A percentile compares a stretch with the other conserved stretches of the same genome.
Evolutionary conservation across 2,888 invertebrate genomes (phyloP).

Genomic region (Bombylius discolor): DNA sequence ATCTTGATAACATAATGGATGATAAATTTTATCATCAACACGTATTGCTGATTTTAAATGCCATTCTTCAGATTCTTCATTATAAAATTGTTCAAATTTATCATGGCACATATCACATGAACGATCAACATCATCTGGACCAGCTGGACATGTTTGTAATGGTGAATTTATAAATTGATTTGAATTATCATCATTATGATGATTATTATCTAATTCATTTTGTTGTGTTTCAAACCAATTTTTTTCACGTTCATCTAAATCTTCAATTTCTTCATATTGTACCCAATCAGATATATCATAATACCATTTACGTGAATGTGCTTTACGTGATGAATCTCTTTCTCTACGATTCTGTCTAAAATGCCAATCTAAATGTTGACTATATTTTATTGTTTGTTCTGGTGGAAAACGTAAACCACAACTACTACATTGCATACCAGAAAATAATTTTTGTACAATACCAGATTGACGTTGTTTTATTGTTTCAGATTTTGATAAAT

Average conservation of each 20-base stretch:
- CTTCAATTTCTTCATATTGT: constrained; percentile 87
- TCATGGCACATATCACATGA: constrained; percentile 85
- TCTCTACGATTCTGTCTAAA: constrained; percentile 86
- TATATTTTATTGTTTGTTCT: constrained; percentile 78
- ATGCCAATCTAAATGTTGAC: constrained; percentile 97
- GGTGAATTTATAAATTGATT: constrained; percentile 42
- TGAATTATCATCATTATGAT: constrained; percentile 43
- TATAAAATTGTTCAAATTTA: constrained; percentile 86
- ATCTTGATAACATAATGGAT: constrained; percentile 83
- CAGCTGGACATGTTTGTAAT: constrained; percentile 60
- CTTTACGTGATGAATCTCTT: constrained; percentile 69
- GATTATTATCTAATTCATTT: constrained; percentile 42
- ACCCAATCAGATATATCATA: constrained; percentile 85
- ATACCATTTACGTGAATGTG: constrained; percentile 79
- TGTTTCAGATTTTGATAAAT: constrained; percentile 55
- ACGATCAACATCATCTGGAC: constrained; percentile 48
- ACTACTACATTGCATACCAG: constrained; percentile 90
- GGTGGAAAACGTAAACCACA: constrained; percentile 91
- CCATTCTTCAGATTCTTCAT: constrained; percentile 97
- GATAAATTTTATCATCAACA: constrained; percentile 65
- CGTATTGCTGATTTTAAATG: constrained; percentile 72
- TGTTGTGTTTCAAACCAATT: constrained; percentile 72
- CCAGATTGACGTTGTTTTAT: constrained; percentile 61
- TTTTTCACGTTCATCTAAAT: constrained; percentile 77
- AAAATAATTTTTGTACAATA: constrained; percentile 58